Conservation (phyloP, 2,888 invertebrate genomes). For the Acrobasis consociella region DNA sequence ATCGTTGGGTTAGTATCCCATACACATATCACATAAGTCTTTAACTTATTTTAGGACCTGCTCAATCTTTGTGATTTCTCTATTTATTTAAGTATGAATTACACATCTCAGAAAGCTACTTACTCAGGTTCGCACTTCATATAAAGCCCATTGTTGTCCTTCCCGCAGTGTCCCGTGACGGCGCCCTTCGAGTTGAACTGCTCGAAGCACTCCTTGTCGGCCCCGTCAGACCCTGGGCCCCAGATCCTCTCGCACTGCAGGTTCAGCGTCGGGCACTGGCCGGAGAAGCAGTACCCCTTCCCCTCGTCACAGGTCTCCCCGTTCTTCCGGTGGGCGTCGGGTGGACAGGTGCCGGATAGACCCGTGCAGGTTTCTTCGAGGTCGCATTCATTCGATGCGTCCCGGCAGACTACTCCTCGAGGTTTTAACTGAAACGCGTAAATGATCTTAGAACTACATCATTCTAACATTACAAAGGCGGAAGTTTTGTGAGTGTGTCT, state of each 20-base stretch:
- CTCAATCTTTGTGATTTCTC: too few relatives aligned
- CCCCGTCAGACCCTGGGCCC: constrained; percentile 93
- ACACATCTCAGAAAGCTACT: constrained; percentile 61
- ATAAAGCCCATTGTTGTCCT: constrained; percentile 87
- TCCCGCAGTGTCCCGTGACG: constrained; percentile 97
- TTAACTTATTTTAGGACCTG: too few relatives aligned
- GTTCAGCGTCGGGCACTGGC: constrained; percentile 93
- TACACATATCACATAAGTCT: too few relatives aligned
- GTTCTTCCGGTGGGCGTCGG: constrained; percentile 95
- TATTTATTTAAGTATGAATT: too few relatives aligned
- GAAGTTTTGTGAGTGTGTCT: too few relatives aligned
- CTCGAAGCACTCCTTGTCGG: constrained; percentile 94
- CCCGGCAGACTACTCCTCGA: constrained; percentile 92
- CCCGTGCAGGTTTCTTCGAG: constrained; percentile 97
- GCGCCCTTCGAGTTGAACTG: constrained; percentile 98
- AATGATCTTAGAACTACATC: too few relatives aligned
- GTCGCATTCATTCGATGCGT: constrained; percentile 96
- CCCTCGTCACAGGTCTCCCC: constrained; percentile 91
- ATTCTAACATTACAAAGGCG: too few relatives aligned
- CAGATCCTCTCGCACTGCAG: constrained; percentile 96
- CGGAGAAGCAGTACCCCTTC: constrained; percentile 94
- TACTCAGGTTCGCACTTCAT: constrained; percentile 94
- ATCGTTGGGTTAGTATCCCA: too few relatives aligned
- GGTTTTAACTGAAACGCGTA: constrained; percentile 83
- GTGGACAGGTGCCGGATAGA: constrained; percentile 93